Evolutionary conservation across 1,140 invertebrate genomes (phyloP).

Genomic region (Phocides pigmalion): DNA sequence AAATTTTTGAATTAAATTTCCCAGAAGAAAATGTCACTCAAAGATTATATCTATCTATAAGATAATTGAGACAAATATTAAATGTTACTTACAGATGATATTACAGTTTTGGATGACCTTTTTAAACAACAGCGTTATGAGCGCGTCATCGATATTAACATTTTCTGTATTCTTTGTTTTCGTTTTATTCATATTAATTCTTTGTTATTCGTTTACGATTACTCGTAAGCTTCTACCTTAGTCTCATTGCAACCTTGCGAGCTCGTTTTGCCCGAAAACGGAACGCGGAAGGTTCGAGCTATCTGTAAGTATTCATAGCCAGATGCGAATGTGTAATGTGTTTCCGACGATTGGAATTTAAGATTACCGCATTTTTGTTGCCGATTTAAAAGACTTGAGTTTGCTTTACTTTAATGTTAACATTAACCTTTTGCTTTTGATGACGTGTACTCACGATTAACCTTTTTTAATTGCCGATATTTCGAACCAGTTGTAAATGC

Average conservation of each 20-base stretch:
- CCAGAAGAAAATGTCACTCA: too few relatives aligned
- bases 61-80: too few relatives aligned
- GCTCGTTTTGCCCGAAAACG: constrained; percentile 67
- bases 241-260: constrained; percentile 45
- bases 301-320: constrained; percentile 1
- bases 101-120: too few relatives aligned
- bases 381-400: constrained; percentile 23
- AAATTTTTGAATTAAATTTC: too few relatives aligned
- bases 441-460: too few relatives aligned
- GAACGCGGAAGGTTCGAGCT: constrained; percentile 57
- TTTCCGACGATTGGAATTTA: constrained; percentile 35
- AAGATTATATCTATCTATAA: too few relatives aligned
- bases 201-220: constrained; percentile 17
- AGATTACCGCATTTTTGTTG: constrained; percentile 40
- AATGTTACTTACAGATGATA: too few relatives aligned
- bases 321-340: too few relatives aligned
- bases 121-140: not conserved
- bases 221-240: constrained; percentile 22
- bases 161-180: not conserved
- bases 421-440: too few relatives aligned
- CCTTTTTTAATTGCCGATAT: too few relatives aligned
- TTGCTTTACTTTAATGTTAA: not conserved
- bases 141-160: constrained; percentile 4
- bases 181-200: not conserved
- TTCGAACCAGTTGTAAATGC: too few relatives aligned